These are phyloP conservation scores for Oreochromis tanganicae DNA, from an alignment of 2,113 vertebrate species.

Conservation along the genomic window DNA sequence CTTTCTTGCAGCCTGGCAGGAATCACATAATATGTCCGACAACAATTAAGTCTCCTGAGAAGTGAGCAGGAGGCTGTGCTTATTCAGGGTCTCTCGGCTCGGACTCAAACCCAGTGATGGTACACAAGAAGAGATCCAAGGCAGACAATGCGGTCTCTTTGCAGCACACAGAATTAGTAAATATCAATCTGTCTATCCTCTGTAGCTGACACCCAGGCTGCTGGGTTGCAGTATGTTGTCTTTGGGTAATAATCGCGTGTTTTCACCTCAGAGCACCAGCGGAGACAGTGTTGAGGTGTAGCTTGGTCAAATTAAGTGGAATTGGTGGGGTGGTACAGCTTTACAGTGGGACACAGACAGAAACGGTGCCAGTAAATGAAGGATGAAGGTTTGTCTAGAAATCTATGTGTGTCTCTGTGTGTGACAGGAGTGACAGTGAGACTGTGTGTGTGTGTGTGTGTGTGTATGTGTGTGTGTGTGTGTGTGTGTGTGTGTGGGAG, in stretches of 20 bases:
- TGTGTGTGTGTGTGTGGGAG: constrained; percentile 24
- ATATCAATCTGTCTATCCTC: constrained; percentile 25
- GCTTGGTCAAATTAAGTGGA: neutral
- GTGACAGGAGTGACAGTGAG: neutral
- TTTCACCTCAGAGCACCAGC: neutral
- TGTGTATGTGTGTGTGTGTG: constrained; percentile 9
- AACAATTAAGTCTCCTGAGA: constrained; percentile 41
- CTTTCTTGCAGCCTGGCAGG: constrained; percentile 36
- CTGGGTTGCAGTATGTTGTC: neutral
- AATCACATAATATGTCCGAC: constrained; percentile 31
- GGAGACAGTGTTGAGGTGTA: neutral
- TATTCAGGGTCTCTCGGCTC: neutral
- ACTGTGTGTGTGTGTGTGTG: neutral
- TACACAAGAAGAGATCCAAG: neutral
- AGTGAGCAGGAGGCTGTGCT: constrained; percentile 1
- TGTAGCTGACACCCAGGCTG: constrained; percentile 14
- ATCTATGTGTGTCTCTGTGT: neutral
- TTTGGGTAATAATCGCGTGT: constrained; percentile 8
- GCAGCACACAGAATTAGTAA: constrained; percentile 22
- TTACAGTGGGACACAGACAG: constrained; percentile 1
- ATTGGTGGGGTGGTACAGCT: neutral
- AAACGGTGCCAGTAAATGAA: constrained; percentile 30
- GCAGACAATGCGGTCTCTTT: neutral
- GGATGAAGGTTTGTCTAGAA: constrained; percentile 42
- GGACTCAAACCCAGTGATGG: neutral